Evolutionary conservation across 53 echinoderm and acorn worm species (phyloP).

Genomic region (Stichopus horrens): DNA sequence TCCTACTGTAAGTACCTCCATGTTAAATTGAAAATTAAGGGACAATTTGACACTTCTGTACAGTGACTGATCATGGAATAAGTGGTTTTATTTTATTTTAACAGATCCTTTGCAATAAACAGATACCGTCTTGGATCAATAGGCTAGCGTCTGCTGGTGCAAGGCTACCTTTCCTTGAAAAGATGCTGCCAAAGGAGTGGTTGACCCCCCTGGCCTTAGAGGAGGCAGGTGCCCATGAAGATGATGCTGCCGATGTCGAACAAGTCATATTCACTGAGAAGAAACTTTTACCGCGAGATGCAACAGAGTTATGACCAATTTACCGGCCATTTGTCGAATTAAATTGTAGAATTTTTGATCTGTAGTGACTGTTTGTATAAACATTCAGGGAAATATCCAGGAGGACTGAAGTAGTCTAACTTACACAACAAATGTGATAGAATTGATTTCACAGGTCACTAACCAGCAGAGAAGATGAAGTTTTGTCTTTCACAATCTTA

Average conservation of each 20-base stretch:
- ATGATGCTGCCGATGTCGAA: constrained; percentile 19
- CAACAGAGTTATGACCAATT: constrained; percentile 28
- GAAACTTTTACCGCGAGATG: constrained; percentile 21
- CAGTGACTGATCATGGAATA: no score
- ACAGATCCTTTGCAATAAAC: constrained; percentile 90
- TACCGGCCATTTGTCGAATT: not conserved
- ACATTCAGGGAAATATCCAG: no score
- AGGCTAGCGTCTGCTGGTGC: constrained; percentile 91
- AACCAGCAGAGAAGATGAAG: no score
- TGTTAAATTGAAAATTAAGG: no score
- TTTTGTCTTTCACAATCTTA: no score
- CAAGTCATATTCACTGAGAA: constrained; percentile 15
- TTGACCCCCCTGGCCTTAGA: constrained; percentile 90
- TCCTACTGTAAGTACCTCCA: no score
- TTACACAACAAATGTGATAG: no score
- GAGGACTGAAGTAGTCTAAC: no score
- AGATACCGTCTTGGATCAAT: constrained; percentile 96
- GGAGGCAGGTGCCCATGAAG: constrained; percentile 59
- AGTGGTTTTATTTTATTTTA: not conserved
- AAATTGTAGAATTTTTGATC: not conserved
- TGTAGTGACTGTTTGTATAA: no score
- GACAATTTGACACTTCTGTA: no score
- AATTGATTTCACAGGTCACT: no score
- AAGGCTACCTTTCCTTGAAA: constrained; percentile 91
- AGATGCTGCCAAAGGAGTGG: constrained; percentile 95